Evolutionary conservation across 2,888 invertebrate genomes (phyloP).

Genomic region (Macropis europaea): DNA sequence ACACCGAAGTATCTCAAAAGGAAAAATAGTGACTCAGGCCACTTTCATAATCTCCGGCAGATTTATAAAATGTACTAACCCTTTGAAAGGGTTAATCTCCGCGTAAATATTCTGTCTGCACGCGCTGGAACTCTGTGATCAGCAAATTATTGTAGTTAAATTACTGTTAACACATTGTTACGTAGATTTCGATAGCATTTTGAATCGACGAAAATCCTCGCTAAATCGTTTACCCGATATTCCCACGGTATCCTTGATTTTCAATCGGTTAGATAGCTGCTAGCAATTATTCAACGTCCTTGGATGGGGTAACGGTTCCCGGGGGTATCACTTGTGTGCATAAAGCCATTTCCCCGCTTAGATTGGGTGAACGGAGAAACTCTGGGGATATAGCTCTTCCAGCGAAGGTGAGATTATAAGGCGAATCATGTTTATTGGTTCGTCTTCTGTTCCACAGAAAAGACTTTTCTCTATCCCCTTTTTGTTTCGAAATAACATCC

Average conservation of each 20-base stretch:
- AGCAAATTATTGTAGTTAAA: no score
- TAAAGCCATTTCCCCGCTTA: constrained; percentile 71
- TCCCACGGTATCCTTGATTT: constrained; percentile 64
- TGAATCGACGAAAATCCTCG: constrained; percentile 26
- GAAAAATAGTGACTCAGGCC: no score
- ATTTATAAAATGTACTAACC: no score
- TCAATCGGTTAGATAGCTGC: constrained; percentile 73
- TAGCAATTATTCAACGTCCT: constrained; percentile 73
- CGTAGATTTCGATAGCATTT: no score
- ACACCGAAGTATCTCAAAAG: no score
- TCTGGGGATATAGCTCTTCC: constrained; percentile 51
- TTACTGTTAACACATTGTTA: no score
- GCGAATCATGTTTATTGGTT: constrained; percentile 56
- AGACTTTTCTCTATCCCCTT: constrained; percentile 8
- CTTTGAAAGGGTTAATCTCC: no score
- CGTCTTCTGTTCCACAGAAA: constrained; percentile 7
- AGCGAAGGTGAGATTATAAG: constrained; percentile 60
- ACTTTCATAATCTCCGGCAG: no score
- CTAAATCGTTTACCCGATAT: constrained; percentile 45
- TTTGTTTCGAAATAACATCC: neutral
- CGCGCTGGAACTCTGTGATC: no score
- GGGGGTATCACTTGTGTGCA: constrained; percentile 71
- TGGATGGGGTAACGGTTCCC: constrained; percentile 73
- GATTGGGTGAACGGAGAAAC: constrained; percentile 63
- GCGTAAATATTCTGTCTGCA: no score